A percentile compares a stretch with the other conserved stretches of the same genome.
Conservation (phyloP, 2,888 invertebrate species). For the Trilocha varians region DNA sequence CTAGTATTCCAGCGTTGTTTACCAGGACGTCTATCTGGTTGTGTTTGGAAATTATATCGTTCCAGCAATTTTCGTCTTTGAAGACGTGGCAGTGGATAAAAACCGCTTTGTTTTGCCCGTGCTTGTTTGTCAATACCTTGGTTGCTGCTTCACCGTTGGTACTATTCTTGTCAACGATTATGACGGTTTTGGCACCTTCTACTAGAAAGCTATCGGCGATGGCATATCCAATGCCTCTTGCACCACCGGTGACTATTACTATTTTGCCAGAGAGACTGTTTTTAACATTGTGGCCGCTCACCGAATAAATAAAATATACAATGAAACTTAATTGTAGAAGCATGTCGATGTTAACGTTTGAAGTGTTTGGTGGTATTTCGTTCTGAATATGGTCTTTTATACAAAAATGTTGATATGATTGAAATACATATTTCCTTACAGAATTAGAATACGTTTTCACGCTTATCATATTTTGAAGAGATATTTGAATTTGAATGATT, state of each 20-base stretch:
- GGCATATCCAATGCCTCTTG: conserved; percentile 62
- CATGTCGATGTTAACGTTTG: too few species aligned
- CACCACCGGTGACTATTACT: conserved; percentile 51
- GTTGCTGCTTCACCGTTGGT: conserved; percentile 42
- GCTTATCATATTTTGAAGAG: too few species aligned
- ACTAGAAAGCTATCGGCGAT: conserved; percentile 52
- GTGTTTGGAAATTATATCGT: conserved; percentile 31
- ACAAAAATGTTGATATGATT: too few species aligned
- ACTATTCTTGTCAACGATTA: conserved; percentile 37
- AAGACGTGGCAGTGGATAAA: conserved; percentile 69
- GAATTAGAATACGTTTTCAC: too few species aligned
- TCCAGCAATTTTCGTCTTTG: conserved; percentile 46
- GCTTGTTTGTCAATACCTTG: conserved; percentile 45
- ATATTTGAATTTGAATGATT: too few species aligned
- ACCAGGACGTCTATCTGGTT: conserved; percentile 51
- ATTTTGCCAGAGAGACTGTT: too few species aligned
- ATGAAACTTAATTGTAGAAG: too few species aligned
- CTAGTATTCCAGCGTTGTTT: conserved; percentile 55
- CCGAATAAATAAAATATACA: too few species aligned
- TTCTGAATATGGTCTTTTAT: too few species aligned
- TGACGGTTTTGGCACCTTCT: conserved; percentile 36
- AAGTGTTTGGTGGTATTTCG: too few species aligned
- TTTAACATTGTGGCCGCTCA: too few species aligned
- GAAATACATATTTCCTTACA: too few species aligned
- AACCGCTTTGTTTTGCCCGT: conserved; percentile 49